Conservation (phyloP, 2,797 vertebrate species). For the Premnoplex brunnescens region DNA sequence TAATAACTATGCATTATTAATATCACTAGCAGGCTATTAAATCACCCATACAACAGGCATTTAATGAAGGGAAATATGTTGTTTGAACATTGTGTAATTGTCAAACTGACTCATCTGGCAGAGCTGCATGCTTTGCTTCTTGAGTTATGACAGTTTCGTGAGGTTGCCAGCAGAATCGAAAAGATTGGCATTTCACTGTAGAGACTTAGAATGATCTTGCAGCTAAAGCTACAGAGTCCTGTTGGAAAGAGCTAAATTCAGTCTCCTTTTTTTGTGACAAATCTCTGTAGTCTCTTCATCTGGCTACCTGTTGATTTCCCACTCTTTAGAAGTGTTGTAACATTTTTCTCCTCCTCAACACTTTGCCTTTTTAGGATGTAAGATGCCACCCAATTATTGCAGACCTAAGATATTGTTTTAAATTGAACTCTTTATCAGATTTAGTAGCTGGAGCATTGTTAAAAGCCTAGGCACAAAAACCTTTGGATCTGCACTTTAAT, state of each 20-base stretch:
- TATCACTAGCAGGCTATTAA: slow-evolving; percentile 31
- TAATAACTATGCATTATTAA: slow-evolving; percentile 48
- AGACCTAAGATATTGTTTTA: background rate
- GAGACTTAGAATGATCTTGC: background rate
- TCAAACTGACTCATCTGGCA: slow-evolving; percentile 33
- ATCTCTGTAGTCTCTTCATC: background rate
- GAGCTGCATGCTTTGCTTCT: slow-evolving; percentile 8
- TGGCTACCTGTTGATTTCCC: background rate
- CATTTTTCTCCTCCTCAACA: background rate
- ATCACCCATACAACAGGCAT: background rate
- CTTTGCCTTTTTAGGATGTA: background rate
- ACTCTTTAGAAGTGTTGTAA: background rate
- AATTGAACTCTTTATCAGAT: background rate
- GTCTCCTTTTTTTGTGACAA: background rate
- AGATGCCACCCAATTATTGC: background rate
- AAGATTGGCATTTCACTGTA: background rate
- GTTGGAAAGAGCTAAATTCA: background rate
- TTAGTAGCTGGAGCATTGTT: background rate
- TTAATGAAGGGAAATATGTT: slow-evolving; percentile 53
- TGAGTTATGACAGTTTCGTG: background rate
- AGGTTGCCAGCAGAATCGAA: background rate
- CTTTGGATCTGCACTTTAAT: background rate
- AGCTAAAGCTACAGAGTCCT: background rate
- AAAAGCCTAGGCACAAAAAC: background rate
- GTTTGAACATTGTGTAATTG: slow-evolving; percentile 50